These are phyloP conservation scores for Teleopsis dalmanni DNA, from an alignment of 1,140 invertebrate genomes.

Conservation along the genomic window DNA sequence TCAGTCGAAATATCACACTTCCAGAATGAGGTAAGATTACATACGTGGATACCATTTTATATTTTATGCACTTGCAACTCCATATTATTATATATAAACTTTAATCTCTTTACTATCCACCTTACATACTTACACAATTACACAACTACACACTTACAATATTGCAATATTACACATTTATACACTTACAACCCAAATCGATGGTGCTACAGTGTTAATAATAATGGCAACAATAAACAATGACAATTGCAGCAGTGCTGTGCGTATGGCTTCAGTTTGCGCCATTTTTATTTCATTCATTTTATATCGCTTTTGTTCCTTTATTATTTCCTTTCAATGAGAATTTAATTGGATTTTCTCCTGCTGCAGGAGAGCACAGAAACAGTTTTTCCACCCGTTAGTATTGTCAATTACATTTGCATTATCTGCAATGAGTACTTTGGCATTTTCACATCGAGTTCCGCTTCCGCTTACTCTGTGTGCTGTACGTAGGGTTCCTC, in stretches of 20 bases:
- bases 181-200: too few species aligned
- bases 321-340: slow-evolving; percentile 43
- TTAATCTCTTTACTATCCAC: too few species aligned
- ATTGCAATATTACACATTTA: too few species aligned
- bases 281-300: slow-evolving; percentile 5
- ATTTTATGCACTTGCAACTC: background rate
- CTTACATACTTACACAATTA: too few species aligned
- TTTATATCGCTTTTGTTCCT: slow-evolving; percentile 16
- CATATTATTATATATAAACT: too few species aligned
- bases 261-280: slow-evolving; percentile 1
- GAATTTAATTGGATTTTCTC: slow-evolving; percentile 45
- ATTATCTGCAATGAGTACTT: too few species aligned
- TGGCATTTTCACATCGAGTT: too few species aligned
- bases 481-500: background rate
- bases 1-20: slow-evolving; percentile 65
- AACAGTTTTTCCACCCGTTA: slow-evolving; percentile 13
- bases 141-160: too few species aligned
- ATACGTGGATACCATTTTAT: background rate
- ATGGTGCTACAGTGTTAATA: too few species aligned
- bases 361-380: background rate
- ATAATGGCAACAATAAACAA: too few species aligned
- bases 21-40: slow-evolving; percentile 47
- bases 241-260: background rate
- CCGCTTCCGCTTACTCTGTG: too few species aligned
- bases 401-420: slow-evolving; percentile 41